Percentiles rank a stretch among this genome's conserved stretches.
phyloP scores from a whole-genome alignment of 2,113 vertebrate genomes.

The Gorilla gorilla region DNA sequence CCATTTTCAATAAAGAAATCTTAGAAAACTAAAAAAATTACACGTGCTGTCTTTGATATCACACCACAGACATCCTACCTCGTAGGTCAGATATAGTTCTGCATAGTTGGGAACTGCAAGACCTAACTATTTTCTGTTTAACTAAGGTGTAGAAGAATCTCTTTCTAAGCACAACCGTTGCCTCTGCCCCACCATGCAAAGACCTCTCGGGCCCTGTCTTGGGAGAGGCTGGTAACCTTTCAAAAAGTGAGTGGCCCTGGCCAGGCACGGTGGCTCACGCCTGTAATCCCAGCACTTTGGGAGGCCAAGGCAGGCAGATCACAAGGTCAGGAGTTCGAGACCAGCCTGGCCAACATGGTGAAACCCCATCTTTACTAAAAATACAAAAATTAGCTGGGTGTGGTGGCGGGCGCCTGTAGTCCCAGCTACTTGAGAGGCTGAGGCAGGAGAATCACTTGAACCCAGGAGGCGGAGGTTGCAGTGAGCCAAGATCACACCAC shows the following conservation, averaged over 20 bases:
- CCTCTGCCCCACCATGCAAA: not conserved
- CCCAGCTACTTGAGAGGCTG: too few relatives aligned
- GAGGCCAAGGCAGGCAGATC: too few relatives aligned
- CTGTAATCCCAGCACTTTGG: too few relatives aligned
- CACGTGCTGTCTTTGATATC: not conserved
- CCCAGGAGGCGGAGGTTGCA: too few relatives aligned
- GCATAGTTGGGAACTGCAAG: not conserved
- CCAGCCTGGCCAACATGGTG: too few relatives aligned
- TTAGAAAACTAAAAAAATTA: not conserved
- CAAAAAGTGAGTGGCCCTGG: not conserved
- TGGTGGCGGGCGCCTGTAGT: too few relatives aligned
- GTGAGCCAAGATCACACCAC: too few relatives aligned
- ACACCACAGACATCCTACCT: not conserved
- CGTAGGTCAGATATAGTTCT: not conserved
- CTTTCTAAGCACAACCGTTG: not conserved
- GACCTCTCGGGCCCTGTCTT: not conserved
- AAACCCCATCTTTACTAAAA: too few relatives aligned
- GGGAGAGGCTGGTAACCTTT: not conserved
- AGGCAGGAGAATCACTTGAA: too few relatives aligned
- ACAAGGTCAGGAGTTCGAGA: too few relatives aligned
- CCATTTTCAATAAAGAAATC: not conserved
- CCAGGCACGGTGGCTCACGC: too few relatives aligned
- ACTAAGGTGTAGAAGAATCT: not conserved
- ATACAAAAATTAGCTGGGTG: too few relatives aligned
- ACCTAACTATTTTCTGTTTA: not conserved